Base-by-base conservation (phyloP, 2,113 vertebrate genomes). In the Dissostichus mawsoni region DNA sequence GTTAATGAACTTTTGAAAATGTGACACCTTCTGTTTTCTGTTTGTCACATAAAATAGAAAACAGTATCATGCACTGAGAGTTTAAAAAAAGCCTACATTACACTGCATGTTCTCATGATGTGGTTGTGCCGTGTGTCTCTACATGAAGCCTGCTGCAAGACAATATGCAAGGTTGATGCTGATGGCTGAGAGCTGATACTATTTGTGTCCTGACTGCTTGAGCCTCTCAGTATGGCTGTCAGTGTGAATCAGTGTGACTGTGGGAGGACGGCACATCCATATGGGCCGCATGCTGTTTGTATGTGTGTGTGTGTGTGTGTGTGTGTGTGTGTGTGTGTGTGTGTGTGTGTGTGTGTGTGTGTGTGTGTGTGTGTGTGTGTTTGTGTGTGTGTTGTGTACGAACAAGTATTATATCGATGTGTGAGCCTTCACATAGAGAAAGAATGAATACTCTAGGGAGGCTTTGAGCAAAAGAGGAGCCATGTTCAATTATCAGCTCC, bases 211-310 rank as follows among this genome's bases (percentile, higher is more conserved):
- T 66, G 74, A 79, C 63, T 25, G 76, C 52, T 76, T 76, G 78
- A 81, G 84, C 83, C 63, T 69, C 83, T 86, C 73, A 63, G 76
- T 78, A 70, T 69, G 86, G 74, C 79, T 91, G 90, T 91, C 86
- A 86, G 75, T 74, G 79, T 53, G 44, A 86, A 91, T 88, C 86
- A 87, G 65, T 76, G 87, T 79, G 77, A 82, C 74, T 83, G 77
- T 85, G 81, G 89, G 89, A 89, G 76, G 84, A 88, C 56, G 69
- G 72, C 81, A 74, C 80, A 76, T 86, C 84, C 91, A 90, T 91
- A 90, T 90, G 88, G 85, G 86, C 76, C 45, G 51, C 87, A 81
- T 68, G 76, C 82, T 84, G 74, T 73, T 69, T 44, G 20, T 80
- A 16, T n/a, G 16, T 52, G 25, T 41, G 53, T 63, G 62, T 67